Conservation (phyloP, 2,888 invertebrate genomes). For the Cynaeus angustus region DNA sequence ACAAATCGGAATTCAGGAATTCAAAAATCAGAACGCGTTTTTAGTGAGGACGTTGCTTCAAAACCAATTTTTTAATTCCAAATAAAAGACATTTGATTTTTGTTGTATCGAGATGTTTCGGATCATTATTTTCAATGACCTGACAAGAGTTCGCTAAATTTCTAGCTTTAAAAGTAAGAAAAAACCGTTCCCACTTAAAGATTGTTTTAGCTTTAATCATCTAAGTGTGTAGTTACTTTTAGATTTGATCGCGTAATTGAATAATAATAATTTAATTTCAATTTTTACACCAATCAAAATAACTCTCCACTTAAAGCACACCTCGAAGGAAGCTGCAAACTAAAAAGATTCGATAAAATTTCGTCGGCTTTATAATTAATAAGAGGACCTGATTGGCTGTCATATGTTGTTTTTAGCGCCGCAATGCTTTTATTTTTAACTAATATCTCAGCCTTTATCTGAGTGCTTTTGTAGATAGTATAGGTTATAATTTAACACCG, state of each 20-base stretch:
- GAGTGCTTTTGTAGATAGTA: slow-evolving; percentile 54
- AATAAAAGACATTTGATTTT: no score
- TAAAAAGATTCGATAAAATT: slow-evolving; percentile 49
- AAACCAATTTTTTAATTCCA: no score
- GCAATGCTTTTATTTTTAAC: slow-evolving; percentile 65
- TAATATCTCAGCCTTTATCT: slow-evolving; percentile 62
- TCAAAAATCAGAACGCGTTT: no score
- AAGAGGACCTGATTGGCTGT: slow-evolving; percentile 63
- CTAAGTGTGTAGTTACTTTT: background rate
- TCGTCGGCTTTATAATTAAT: slow-evolving; percentile 63
- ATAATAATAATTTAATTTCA: slow-evolving; percentile 41
- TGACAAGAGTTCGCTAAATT: no score
- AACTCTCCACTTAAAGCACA: slow-evolving; percentile 40
- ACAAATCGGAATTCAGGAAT: no score
- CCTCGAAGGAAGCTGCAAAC: slow-evolving; percentile 41
- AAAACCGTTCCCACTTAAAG: background rate
- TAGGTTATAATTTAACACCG: slow-evolving; percentile 55
- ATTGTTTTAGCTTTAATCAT: background rate
- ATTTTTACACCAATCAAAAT: slow-evolving; percentile 46
- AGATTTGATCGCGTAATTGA: slow-evolving; percentile 35
- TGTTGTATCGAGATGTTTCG: no score
- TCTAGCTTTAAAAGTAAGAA: no score
- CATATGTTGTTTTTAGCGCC: slow-evolving; percentile 64
- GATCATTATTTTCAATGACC: no score
- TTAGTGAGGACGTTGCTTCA: no score